A percentile compares a stretch with the other conserved stretches of the same genome.
Conservation (phyloP, 2,113 vertebrate species). For the Otis tarda region DNA sequence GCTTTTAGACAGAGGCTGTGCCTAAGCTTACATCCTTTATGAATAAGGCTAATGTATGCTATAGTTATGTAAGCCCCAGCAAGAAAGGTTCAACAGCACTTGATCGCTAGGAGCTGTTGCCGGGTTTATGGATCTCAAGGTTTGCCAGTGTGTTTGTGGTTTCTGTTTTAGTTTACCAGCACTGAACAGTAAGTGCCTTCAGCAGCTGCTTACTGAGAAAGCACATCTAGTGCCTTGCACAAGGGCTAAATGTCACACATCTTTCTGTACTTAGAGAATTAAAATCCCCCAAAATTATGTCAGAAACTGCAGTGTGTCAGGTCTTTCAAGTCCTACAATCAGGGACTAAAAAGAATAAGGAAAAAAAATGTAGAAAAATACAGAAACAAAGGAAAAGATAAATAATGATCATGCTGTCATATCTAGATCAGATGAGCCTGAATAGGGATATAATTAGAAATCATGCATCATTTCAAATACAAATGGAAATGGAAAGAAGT, state of each 20-base stretch:
- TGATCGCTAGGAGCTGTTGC: background rate
- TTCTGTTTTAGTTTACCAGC: slow-evolving; percentile 9
- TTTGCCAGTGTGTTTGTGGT: background rate
- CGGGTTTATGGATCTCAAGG: background rate
- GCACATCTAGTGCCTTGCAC: background rate
- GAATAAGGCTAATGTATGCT: background rate
- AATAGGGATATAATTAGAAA: background rate
- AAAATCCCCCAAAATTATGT: background rate
- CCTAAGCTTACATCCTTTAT: background rate
- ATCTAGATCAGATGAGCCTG: background rate
- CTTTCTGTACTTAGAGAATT: background rate
- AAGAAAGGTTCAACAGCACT: background rate
- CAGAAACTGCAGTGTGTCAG: background rate
- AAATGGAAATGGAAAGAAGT: background rate
- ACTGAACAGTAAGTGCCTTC: background rate
- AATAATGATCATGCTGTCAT: background rate
- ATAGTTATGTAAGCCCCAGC: background rate
- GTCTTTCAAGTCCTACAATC: background rate
- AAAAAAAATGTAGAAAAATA: background rate
- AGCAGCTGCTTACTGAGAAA: background rate
- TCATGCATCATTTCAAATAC: background rate
- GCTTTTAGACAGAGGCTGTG: background rate
- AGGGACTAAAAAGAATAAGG: background rate
- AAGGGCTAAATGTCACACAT: background rate
- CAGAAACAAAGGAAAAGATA: background rate